Percentiles rank a stretch among this genome's conserved stretches.
Evolutionary conservation across 2,113 vertebrate genomes (phyloP).

Genomic region (Orthonyx spaldingii): DNA sequence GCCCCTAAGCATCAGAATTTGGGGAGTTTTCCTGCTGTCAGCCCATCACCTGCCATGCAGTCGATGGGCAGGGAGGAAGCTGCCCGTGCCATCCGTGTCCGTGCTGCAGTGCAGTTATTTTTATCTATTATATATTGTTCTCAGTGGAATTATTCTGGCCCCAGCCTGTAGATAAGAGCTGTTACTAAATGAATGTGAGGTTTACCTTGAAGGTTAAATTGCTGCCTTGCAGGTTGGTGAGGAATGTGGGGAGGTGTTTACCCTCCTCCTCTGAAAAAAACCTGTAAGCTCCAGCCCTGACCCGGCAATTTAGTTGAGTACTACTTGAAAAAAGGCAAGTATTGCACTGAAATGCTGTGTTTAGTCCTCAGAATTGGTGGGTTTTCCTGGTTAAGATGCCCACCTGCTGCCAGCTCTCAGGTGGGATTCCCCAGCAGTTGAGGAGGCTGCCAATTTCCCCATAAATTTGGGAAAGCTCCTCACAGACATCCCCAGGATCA

Average conservation of each 20-base stretch:
- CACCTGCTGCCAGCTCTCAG: not conserved
- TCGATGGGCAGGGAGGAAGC: not conserved
- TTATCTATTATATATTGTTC: constrained; percentile 32
- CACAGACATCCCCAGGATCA: not conserved
- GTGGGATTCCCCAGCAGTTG: not conserved
- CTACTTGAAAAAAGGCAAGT: not conserved
- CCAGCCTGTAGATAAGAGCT: not conserved
- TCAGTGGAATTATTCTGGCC: not conserved
- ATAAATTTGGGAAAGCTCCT: not conserved
- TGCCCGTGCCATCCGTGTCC: not conserved
- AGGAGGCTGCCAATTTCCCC: not conserved
- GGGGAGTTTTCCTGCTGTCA: not conserved
- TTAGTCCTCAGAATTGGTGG: not conserved
- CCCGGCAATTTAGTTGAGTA: not conserved
- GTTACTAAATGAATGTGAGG: not conserved
- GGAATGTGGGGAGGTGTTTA: not conserved
- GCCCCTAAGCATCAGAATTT: no score
- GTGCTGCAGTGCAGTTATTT: constrained; percentile 2
- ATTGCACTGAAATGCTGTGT: not conserved
- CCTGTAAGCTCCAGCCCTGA: not conserved
- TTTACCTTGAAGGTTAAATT: not conserved
- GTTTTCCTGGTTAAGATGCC: not conserved
- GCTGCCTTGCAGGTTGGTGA: not conserved
- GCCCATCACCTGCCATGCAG: not conserved
- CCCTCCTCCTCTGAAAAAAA: not conserved